Evolutionary conservation across 23 tunicate species (phyloP), one percentile per base, ranked within the genome.

Genomic region (Corella eumyota): DNA sequence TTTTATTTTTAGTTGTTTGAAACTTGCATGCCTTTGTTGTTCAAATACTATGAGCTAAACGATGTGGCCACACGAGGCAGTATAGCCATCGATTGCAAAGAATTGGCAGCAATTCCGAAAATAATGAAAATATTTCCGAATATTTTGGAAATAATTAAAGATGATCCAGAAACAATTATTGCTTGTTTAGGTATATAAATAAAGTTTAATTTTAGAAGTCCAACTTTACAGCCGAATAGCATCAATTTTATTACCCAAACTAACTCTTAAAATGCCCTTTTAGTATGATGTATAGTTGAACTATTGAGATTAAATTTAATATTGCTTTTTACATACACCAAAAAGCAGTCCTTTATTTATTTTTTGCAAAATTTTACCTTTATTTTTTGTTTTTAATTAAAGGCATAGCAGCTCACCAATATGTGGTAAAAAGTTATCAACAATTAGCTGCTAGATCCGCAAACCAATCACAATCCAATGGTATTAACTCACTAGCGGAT

Each of bases 321-420:
- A 38, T 35, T 35, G 28, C 9, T 9, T 20, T 17, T 53, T 4
- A 62, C n/a, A n/a, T n/a, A n/a, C n/a, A n/a, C n/a, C n/a, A n/a
- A n/a, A n/a, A n/a, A n/a, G n/a, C n/a, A n/a, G n/a, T n/a, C n/a
- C 15, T 11, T 40, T 9, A 40, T 40, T 9, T 40, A 40, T 11
- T 40, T 9, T 40, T 9, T 40, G 48, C 48, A 40, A 40, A 40
- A 15, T 40, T 40, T 40, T 40, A 40, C 48, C 48, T 62, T 34
- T 20, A 34, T 15, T 36, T 34, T 32, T n/a, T 1, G 34, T 34
- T 45, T 64, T 59, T n/a, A 19, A 1, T 32, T 29, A 6, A 30
- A 82, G 96, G 96, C 38, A 52, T 88, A 28, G 78, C 96, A 9
- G 75, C 96, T 34, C 87, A 88, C 37, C 96, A 88, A 22, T 47